phyloP scores from a whole-genome alignment of 2,888 invertebrate species.

The Volucella inanis region DNA sequence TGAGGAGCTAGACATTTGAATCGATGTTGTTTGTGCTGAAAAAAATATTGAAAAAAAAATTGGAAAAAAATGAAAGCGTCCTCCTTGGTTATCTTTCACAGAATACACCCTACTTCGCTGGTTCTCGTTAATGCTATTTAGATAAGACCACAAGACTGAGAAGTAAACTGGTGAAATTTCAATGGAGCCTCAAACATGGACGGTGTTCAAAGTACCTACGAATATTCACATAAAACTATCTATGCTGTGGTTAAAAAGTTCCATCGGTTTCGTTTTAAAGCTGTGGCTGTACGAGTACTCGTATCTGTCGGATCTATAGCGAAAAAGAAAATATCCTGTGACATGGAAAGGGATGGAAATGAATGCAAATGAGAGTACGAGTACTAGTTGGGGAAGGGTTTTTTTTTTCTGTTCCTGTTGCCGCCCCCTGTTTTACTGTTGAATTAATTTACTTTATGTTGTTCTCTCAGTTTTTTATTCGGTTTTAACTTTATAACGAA shows the following conservation, averaged over 20 bases:
- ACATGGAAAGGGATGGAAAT: constrained; percentile 73
- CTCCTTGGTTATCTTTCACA: constrained; percentile 25
- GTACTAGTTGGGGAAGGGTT: constrained; percentile 58
- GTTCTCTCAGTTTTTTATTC: constrained; percentile 51
- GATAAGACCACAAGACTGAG: constrained; percentile 18
- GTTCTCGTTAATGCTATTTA: background rate
- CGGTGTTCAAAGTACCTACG: background rate
- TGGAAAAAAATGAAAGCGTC: too few relatives aligned
- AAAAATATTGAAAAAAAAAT: constrained; percentile 8
- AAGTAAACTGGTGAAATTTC: constrained; percentile 2
- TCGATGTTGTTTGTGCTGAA: constrained; percentile 64
- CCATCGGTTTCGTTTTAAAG: constrained; percentile 31
- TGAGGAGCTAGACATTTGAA: constrained; percentile 67
- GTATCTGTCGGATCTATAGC: constrained; percentile 7
- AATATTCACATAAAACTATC: constrained; percentile 30
- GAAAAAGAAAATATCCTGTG: constrained; percentile 16
- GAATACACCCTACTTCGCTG: background rate
- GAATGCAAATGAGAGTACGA: constrained; percentile 68
- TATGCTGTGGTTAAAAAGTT: constrained; percentile 41
- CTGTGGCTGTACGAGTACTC: background rate
- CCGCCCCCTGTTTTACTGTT: constrained; percentile 34
- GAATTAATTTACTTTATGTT: constrained; percentile 73
- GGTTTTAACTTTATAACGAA: constrained; percentile 57
- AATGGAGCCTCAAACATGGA: constrained; percentile 15
- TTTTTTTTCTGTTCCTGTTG: constrained; percentile 1